Evolutionary conservation across 2,113 vertebrate species (phyloP).

Genomic region (Chaenocephalus aceratus): DNA sequence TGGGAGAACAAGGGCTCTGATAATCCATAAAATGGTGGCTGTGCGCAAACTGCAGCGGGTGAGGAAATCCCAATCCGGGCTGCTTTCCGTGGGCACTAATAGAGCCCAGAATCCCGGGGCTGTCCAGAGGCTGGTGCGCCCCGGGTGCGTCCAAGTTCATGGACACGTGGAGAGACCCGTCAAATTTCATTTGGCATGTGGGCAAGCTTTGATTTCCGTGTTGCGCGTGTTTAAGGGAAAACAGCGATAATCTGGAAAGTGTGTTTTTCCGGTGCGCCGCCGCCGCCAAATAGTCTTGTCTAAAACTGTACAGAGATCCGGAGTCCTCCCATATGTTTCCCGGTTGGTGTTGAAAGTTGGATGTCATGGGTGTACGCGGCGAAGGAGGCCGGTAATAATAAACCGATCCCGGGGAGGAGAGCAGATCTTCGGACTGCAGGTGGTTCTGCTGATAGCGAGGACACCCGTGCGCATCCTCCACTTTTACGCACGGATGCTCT

Average conservation of each 20-base stretch:
- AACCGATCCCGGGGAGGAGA: slow-evolving; percentile 89
- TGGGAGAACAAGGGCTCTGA: slow-evolving; percentile 85
- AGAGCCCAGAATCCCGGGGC: slow-evolving; percentile 82
- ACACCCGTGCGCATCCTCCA: slow-evolving; percentile 92
- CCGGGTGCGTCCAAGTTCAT: slow-evolving; percentile 87
- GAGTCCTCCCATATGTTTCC: slow-evolving; percentile 93
- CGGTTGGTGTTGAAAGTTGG: slow-evolving; percentile 88
- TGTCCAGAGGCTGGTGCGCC: slow-evolving; percentile 87
- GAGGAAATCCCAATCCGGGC: slow-evolving; percentile 88
- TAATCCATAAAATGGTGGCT: slow-evolving; percentile 90
- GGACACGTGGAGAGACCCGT: slow-evolving; percentile 90
- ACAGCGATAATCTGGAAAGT: slow-evolving; percentile 92
- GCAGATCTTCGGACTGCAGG: slow-evolving; percentile 89
- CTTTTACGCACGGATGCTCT: slow-evolving; percentile 93
- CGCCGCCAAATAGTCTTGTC: slow-evolving; percentile 92
- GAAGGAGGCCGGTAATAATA: slow-evolving; percentile 96
- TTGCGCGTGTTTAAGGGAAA: slow-evolving; percentile 94
- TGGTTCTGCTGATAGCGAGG: slow-evolving; percentile 89
- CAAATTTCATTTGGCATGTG: slow-evolving; percentile 94
- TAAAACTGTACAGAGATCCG: slow-evolving; percentile 91
- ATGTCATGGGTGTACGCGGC: slow-evolving; percentile 85
- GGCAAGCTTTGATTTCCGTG: slow-evolving; percentile 86
- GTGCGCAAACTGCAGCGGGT: slow-evolving; percentile 89
- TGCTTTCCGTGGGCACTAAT: slow-evolving; percentile 86
- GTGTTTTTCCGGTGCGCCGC: slow-evolving; percentile 91